Evolutionary conservation across 1,140 invertebrate species (phyloP).

Genomic region (Drosophila rufa): DNA sequence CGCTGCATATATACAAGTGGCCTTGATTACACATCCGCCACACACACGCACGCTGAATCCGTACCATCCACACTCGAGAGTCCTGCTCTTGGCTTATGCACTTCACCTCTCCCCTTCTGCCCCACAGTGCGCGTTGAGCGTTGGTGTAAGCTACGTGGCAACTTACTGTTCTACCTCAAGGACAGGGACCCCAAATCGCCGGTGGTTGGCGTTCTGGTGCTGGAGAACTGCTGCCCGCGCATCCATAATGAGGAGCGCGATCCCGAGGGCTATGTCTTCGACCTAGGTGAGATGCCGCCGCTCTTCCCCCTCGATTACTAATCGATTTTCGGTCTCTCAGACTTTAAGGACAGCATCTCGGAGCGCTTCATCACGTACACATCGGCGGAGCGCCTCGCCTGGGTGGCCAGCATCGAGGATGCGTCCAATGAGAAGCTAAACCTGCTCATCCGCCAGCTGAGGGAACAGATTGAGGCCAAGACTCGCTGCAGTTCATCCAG

Average conservation of each 20-base stretch:
- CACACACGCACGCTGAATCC: background rate
- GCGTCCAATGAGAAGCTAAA: slow-evolving; percentile 94
- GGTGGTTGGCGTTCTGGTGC: slow-evolving; percentile 93
- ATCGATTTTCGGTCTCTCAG: slow-evolving; percentile 85
- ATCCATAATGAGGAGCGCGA: slow-evolving; percentile 87
- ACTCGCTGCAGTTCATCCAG: too few species aligned
- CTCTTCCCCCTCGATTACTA: background rate
- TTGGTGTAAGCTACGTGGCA: slow-evolving; percentile 96
- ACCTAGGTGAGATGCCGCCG: slow-evolving; percentile 87
- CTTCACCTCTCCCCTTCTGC: background rate
- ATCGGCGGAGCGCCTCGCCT: slow-evolving; percentile 93
- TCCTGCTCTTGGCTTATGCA: slow-evolving; percentile 6
- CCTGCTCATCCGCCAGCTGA: slow-evolving; percentile 90
- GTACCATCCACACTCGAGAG: background rate
- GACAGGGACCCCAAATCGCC: slow-evolving; percentile 95
- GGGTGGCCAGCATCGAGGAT: slow-evolving; percentile 94
- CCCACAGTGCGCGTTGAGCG: slow-evolving; percentile 91
- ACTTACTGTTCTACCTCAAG: slow-evolving; percentile 97
- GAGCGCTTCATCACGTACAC: slow-evolving; percentile 92
- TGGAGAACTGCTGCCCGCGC: slow-evolving; percentile 92
- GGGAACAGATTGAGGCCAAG: slow-evolving; percentile 87
- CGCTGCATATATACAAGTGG: background rate
- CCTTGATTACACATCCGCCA: slow-evolving; percentile 8
- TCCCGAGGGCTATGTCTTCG: slow-evolving; percentile 87
- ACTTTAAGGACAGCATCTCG: slow-evolving; percentile 92